Conservation (phyloP, 2,797 vertebrate genomes). For the Premnoplex brunnescens region DNA sequence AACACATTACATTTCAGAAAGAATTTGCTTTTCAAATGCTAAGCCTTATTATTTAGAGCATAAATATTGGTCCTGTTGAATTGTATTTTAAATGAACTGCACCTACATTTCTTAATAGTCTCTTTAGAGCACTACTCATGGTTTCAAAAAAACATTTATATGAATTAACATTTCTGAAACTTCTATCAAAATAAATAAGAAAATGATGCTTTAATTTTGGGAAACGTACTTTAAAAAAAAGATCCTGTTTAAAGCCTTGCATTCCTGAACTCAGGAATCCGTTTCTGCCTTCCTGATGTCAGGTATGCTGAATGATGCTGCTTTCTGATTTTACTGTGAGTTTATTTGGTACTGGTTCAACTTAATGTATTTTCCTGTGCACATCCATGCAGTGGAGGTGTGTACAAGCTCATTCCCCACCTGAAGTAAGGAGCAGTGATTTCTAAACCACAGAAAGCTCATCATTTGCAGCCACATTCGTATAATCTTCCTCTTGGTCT, state of each 20-base stretch:
- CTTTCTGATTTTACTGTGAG: background rate
- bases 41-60: background rate
- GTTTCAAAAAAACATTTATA: background rate
- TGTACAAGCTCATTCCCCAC: too few species aligned
- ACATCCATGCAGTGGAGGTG: fast-evolving
- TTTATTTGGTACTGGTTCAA: background rate
- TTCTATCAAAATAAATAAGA: background rate
- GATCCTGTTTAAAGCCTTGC: background rate
- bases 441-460: background rate
- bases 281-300: background rate
- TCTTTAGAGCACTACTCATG: background rate
- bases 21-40: background rate
- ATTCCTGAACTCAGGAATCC: background rate
- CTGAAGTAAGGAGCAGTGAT: background rate
- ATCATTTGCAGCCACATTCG: background rate
- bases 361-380: background rate
- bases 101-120: background rate
- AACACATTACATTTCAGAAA: background rate
- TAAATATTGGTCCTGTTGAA: background rate
- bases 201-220: background rate
- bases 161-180: background rate
- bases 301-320: background rate
- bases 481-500: background rate
- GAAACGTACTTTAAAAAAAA: background rate
- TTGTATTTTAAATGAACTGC: background rate